Conservation (phyloP, 2,888 invertebrate genomes). For the Cremastinae sp. region DNA sequence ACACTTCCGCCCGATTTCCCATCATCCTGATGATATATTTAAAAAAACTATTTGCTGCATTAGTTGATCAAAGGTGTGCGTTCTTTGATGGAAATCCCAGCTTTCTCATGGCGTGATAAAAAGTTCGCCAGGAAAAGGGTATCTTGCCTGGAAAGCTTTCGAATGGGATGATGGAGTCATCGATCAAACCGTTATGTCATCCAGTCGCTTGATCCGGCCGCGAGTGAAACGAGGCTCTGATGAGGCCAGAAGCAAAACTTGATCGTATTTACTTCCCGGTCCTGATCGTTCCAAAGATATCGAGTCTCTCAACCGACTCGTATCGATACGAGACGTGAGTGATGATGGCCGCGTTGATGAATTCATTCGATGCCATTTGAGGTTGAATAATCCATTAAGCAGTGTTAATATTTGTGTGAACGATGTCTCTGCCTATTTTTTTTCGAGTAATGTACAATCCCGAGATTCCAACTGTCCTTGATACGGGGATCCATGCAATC, state of each 20-base stretch:
- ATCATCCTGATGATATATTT: slow-evolving; percentile 24
- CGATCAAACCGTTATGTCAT: background rate
- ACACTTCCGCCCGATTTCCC: slow-evolving; percentile 21
- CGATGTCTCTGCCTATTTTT: slow-evolving; percentile 7
- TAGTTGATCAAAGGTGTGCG: too few relatives aligned
- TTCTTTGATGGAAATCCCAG: too few relatives aligned
- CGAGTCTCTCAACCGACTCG: background rate
- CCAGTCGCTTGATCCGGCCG: background rate
- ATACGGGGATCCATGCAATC: background rate
- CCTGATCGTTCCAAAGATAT: slow-evolving; percentile 9
- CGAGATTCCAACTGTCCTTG: background rate
- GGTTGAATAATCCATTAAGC: slow-evolving; percentile 37
- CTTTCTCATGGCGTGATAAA: too few relatives aligned
- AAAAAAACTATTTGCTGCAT: background rate
- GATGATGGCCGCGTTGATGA: slow-evolving; percentile 49
- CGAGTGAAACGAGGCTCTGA: slow-evolving; percentile 2
- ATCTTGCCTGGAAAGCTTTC: background rate
- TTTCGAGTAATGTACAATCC: background rate
- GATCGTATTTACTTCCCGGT: slow-evolving; percentile 29
- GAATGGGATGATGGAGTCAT: slow-evolving; percentile 1
- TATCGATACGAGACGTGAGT: slow-evolving; percentile 23
- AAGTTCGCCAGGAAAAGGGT: too few relatives aligned
- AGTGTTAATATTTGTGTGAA: slow-evolving; percentile 14
- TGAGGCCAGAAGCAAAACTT: background rate
- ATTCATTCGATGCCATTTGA: slow-evolving; percentile 44